Base-by-base conservation (phyloP, 2,797 vertebrate genomes). In the Pteronotus mesoamericanus region DNA sequence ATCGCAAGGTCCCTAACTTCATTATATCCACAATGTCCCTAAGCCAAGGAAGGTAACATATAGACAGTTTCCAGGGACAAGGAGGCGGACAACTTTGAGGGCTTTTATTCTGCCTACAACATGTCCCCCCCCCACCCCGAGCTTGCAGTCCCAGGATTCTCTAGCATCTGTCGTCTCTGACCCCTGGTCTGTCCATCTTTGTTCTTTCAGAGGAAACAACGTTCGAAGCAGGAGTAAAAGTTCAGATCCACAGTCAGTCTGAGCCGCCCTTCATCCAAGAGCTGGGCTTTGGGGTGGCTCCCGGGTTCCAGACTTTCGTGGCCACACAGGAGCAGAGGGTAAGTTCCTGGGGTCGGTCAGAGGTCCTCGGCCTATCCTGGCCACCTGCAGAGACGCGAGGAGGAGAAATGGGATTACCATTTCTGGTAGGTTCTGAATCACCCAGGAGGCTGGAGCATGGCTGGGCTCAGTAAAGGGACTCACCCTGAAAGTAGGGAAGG, bases 311-410 rank as follows among this genome's bases (percentile, higher is more conserved):
- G 99, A 99, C 99, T 1, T 99, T 99, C 34, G 99, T 99, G 91
- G 99, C 99, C 97, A 99, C 99, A 53, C 99, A 99, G 98, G 99
- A 99, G 98, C 99, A 99, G 98, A 99, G 99, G 99, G 99, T 99
- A 98, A 98, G 98, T 98, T 83, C 64, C 77, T 37, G 8, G 14
- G 59, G 42, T 91, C 6, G n/a, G 39, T 44, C 9, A 1, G 37
- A 10, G 79, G 57, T 92, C 74, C 64, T 48, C 6, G 9, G 32
- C 29, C 71, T 42, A 16, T 19, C 19, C 37, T 1, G 0, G 21
- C 44, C 15, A 10, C 29, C 39, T 48, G 51, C 51, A 71, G 77
- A 84, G 12, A 5, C 3, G 0, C 3, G n/a, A 77, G 46, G 39
- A 74, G 6, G 83, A 90, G 39, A 74, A 68, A 26, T 34, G 57